phyloP scores from a whole-genome alignment of 2,888 invertebrate species.

The Bellardia bayeri region DNA sequence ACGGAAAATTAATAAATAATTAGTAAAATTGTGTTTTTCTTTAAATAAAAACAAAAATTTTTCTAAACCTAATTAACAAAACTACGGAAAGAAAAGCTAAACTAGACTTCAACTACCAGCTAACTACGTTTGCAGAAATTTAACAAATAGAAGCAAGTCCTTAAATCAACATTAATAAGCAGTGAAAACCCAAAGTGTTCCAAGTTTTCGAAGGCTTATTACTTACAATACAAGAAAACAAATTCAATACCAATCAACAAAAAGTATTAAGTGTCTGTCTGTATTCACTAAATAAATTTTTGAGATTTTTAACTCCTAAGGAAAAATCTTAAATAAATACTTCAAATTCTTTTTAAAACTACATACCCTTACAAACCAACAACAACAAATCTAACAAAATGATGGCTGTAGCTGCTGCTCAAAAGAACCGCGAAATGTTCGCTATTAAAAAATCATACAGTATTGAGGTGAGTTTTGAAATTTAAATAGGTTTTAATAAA shows the following conservation, averaged over 20 bases:
- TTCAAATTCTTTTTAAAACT: slow-evolving; percentile 57
- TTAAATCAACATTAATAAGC: slow-evolving; percentile 77
- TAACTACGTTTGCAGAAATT: slow-evolving; percentile 60
- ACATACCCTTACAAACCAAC: slow-evolving; percentile 68
- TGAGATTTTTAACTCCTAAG: slow-evolving; percentile 63
- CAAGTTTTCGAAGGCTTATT: slow-evolving; percentile 81
- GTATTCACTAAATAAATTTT: slow-evolving; percentile 79
- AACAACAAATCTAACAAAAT: slow-evolving; percentile 84
- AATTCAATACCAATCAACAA: slow-evolving; percentile 69
- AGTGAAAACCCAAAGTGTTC: slow-evolving; percentile 79
- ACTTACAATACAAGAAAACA: slow-evolving; percentile 32
- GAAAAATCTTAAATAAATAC: slow-evolving; percentile 67
- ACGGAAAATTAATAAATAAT: slow-evolving; percentile 45
- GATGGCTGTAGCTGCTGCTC: slow-evolving; percentile 96
- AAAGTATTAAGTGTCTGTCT: slow-evolving; percentile 79
- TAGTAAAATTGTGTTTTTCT: slow-evolving; percentile 71
- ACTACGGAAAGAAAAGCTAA: slow-evolving; percentile 63
- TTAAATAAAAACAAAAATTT: slow-evolving; percentile 71
- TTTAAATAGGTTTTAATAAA: slow-evolving; percentile 1
- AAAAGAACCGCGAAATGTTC: slow-evolving; percentile 98
- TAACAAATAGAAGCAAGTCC: slow-evolving; percentile 75
- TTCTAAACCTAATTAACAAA: slow-evolving; percentile 55
- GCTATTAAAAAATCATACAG: slow-evolving; percentile 98
- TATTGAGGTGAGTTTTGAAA: slow-evolving; percentile 92
- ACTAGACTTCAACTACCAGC: slow-evolving; percentile 79